These are phyloP conservation scores for Tinea trinotella DNA, from an alignment of 2,888 invertebrate genomes.

Conservation along the genomic window DNA sequence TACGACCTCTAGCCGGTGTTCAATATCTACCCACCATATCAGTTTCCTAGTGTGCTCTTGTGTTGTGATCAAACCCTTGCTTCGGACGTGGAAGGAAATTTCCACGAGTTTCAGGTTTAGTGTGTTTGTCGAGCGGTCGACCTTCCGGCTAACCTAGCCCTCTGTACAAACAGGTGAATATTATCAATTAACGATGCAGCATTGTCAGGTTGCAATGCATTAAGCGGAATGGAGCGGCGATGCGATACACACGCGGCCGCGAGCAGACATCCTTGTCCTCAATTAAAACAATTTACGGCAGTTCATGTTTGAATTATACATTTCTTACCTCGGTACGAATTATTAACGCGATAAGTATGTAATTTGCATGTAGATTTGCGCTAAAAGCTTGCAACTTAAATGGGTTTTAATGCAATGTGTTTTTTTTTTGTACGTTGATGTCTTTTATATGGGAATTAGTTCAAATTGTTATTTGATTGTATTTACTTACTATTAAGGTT, in stretches of 20 bases:
- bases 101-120: not conserved
- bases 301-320: slow-evolving; percentile 51
- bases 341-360: slow-evolving; percentile 23
- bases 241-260: slow-evolving; percentile 28
- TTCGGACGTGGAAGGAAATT: not conserved
- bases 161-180: slow-evolving; percentile 37
- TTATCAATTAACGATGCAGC: slow-evolving; percentile 29
- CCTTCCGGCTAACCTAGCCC: slow-evolving; percentile 13
- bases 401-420: not conserved
- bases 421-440: slow-evolving; percentile 23
- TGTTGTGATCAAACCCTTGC: not conserved
- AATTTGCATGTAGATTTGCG: slow-evolving; percentile 19
- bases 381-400: not conserved
- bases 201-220: not conserved
- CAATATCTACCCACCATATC: not conserved
- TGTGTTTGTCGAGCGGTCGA: not conserved
- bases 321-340: slow-evolving; percentile 31
- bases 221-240: slow-evolving; percentile 15
- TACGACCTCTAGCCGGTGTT: not conserved
- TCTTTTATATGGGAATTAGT: slow-evolving; percentile 21
- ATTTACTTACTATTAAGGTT: not conserved
- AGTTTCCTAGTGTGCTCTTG: not conserved
- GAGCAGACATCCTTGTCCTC: slow-evolving; percentile 61
- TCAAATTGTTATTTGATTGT: not conserved
- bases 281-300: slow-evolving; percentile 57